Conservation (phyloP, 1,140 invertebrate species). For the Tetramorium alpestre region DNA sequence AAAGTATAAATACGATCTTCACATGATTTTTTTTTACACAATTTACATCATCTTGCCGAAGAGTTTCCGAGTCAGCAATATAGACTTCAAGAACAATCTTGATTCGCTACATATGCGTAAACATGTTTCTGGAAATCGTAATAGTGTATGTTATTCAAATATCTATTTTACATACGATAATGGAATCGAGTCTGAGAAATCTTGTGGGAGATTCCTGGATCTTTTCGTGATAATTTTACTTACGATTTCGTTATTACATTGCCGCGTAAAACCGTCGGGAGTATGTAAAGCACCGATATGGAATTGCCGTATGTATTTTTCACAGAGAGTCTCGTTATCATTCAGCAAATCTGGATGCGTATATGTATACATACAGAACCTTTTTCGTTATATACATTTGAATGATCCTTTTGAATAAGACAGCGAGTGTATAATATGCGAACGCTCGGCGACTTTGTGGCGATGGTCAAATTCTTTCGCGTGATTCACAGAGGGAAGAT, state of each 20-base stretch:
- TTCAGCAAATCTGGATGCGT: not conserved
- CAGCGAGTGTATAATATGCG: constrained; percentile 6
- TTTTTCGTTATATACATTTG: not conserved
- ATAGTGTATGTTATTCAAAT: constrained; percentile 39
- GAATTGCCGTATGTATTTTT: not conserved
- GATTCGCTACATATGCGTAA: not conserved
- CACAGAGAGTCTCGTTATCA: constrained; percentile 7
- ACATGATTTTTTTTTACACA: not conserved
- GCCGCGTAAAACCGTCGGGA: not conserved
- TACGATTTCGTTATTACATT: constrained; percentile 23
- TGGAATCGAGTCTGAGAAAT: constrained; percentile 29
- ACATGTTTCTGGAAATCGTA: not conserved
- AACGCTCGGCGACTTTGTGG: constrained; percentile 26
- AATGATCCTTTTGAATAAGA: constrained; percentile 22
- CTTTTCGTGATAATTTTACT: constrained; percentile 18
- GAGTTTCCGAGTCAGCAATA: not conserved
- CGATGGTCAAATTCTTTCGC: constrained; percentile 35
- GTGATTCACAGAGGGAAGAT: constrained; percentile 32
- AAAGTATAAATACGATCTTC: not conserved
- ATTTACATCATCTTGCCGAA: not conserved
- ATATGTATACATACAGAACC: not conserved
- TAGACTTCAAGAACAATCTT: not conserved
- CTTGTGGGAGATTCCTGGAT: not conserved
- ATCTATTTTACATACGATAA: constrained; percentile 55
- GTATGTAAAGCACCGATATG: not conserved